These are phyloP conservation scores for Eremobia ochroleuca DNA, from an alignment of 2,888 invertebrate genomes.

Conservation along the genomic window DNA sequence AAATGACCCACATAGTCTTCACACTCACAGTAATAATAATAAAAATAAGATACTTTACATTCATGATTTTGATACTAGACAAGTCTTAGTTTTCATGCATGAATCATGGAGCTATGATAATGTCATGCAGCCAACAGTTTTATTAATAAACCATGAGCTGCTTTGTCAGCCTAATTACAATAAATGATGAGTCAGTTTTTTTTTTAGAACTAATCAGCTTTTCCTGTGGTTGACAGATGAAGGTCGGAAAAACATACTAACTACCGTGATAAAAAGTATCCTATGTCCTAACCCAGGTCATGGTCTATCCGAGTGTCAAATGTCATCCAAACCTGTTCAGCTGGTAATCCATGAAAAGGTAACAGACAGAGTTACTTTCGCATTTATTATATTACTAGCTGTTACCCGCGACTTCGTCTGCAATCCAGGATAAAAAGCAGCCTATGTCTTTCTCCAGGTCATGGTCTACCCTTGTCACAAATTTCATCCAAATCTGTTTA, in stretches of 20 bases:
- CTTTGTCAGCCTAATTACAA: conserved; percentile 1
- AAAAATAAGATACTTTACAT: too few species aligned
- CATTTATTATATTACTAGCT: background rate
- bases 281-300: too few species aligned
- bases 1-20: too few species aligned
- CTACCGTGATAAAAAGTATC: background rate
- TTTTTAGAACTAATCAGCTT: background rate
- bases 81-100: conserved; percentile 19
- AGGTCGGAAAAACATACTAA: background rate
- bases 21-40: too few species aligned
- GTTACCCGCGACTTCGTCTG: too few species aligned
- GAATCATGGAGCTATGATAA: background rate
- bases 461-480: background rate
- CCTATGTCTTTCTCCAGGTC: too few species aligned
- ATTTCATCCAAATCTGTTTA: background rate
- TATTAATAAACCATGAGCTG: conserved; percentile 18
- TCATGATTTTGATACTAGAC: too few species aligned
- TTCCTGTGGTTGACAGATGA: accelerated
- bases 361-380: background rate
- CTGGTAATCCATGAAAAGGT: background rate
- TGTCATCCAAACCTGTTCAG: background rate
- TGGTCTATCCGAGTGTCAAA: background rate
- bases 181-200: background rate
- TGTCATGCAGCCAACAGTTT: background rate
- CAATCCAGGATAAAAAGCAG: background rate